Evolutionary conservation across 2,888 invertebrate genomes (phyloP).

Genomic region (Oligia strigilis): DNA sequence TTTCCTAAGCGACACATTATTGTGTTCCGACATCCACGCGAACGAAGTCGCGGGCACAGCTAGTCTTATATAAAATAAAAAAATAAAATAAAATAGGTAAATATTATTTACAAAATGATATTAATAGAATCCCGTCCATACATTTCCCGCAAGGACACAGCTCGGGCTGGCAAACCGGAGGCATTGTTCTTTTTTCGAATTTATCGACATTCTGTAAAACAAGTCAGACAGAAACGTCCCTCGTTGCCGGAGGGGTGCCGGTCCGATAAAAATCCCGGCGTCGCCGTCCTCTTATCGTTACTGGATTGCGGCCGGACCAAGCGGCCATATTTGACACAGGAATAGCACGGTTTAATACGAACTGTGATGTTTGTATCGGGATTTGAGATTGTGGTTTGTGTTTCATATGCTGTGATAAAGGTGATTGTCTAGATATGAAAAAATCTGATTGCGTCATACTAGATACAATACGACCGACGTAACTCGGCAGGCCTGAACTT

Average conservation of each 20-base stretch:
- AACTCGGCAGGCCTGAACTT: too few relatives aligned
- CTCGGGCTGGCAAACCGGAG: conserved; percentile 1
- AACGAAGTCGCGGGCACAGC: too few relatives aligned
- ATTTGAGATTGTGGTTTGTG: neutral
- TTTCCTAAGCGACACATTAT: too few relatives aligned
- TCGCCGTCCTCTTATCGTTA: conserved; percentile 26
- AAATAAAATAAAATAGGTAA: neutral
- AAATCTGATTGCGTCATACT: neutral
- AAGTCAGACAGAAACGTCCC: conserved; percentile 30
- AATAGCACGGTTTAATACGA: conserved; percentile 10
- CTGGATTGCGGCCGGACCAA: neutral
- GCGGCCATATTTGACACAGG: conserved; percentile 24
- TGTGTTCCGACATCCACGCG: too few relatives aligned
- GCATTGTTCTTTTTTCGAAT: conserved; percentile 36
- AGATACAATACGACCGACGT: too few relatives aligned
- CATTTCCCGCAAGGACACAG: conserved; percentile 15
- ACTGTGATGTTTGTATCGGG: neutral
- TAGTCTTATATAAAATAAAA: too few relatives aligned
- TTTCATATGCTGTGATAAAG: neutral
- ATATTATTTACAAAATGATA: neutral
- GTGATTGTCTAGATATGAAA: neutral
- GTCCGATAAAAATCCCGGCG: conserved; percentile 44
- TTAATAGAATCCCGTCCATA: neutral
- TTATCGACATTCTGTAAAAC: conserved; percentile 42
- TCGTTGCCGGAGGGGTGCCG: conserved; percentile 27